Evolutionary conservation across 2,888 invertebrate species (phyloP).

Genomic region (Tiliacea citrago): DNA sequence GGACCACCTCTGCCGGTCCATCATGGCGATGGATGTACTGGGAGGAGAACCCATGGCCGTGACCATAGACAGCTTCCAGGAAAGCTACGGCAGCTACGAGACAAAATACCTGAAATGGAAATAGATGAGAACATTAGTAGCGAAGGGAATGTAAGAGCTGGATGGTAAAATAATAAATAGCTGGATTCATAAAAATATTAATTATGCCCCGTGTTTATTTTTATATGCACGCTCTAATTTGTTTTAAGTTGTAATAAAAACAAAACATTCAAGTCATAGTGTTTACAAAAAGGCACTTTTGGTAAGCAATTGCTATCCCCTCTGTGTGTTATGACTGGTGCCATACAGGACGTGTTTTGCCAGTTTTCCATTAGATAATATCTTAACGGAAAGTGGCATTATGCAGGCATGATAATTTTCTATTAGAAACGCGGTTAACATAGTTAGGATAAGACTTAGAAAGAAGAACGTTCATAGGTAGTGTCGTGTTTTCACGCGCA

Average conservation of each 20-base stretch:
- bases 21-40: slow-evolving; percentile 81
- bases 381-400: not conserved
- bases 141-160: not conserved
- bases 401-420: not conserved
- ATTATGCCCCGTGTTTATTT: not conserved
- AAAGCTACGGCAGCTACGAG: slow-evolving; percentile 74
- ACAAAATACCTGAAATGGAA: slow-evolving; percentile 71
- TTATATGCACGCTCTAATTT: not conserved
- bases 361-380: not conserved
- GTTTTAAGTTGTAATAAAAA: not conserved
- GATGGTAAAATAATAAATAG: too few species aligned
- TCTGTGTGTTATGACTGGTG: not conserved
- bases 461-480: too few species aligned
- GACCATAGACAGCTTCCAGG: slow-evolving; percentile 72
- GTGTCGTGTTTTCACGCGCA: too few species aligned
- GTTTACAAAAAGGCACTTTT: not conserved
- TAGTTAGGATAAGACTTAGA: not conserved
- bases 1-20: slow-evolving; percentile 78
- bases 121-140: not conserved
- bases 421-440: not conserved
- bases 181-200: not conserved
- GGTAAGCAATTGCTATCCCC: not conserved
- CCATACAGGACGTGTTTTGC: too few species aligned
- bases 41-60: slow-evolving; percentile 82
- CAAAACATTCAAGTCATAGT: not conserved